Percentiles rank a stretch among this genome's conserved stretches.
Evolutionary conservation across 64 coral and sea anemone species (phyloP).

Genomic region (Dendrophyllia cribrosa): DNA sequence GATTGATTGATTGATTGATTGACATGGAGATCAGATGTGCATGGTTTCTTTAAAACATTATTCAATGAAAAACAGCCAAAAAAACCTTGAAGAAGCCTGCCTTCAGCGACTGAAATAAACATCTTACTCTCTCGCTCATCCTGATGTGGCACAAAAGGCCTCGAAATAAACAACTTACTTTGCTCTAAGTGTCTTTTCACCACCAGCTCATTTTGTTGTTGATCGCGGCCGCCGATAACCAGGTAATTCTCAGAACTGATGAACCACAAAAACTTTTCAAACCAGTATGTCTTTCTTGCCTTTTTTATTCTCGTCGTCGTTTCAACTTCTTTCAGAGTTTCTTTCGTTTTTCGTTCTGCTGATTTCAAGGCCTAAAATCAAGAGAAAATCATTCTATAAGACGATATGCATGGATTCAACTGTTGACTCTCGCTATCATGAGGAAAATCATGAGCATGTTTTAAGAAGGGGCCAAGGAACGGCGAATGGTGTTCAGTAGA

Average conservation of each 20-base stretch:
- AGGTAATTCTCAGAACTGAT: slow-evolving; percentile 96
- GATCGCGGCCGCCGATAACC: slow-evolving; percentile 96
- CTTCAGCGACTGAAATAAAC: too few relatives aligned
- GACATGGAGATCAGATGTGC: too few relatives aligned
- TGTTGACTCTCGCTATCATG: too few relatives aligned
- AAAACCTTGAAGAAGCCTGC: too few relatives aligned
- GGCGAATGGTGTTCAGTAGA: too few relatives aligned
- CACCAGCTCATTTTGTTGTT: slow-evolving; percentile 97
- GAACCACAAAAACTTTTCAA: slow-evolving; percentile 98
- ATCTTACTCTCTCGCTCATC: too few relatives aligned
- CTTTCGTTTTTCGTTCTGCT: slow-evolving; percentile 91
- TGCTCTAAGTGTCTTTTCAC: slow-evolving; percentile 90
- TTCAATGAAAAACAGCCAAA: too few relatives aligned
- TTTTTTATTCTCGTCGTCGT: slow-evolving; percentile 97
- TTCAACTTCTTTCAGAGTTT: slow-evolving; percentile 97
- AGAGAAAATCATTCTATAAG: neutral
- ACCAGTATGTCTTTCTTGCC: slow-evolving; percentile 97
- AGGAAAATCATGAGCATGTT: too few relatives aligned
- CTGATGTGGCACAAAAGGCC: too few relatives aligned
- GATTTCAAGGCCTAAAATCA: slow-evolving; percentile 90
- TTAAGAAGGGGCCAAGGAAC: too few relatives aligned
- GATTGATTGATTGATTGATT: too few relatives aligned
- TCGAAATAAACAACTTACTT: slow-evolving; percentile 44
- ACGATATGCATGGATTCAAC: neutral
- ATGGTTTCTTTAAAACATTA: too few relatives aligned